Base-by-base conservation (phyloP, 1,140 invertebrate species). In the Rhopalosiphum maidis region DNA sequence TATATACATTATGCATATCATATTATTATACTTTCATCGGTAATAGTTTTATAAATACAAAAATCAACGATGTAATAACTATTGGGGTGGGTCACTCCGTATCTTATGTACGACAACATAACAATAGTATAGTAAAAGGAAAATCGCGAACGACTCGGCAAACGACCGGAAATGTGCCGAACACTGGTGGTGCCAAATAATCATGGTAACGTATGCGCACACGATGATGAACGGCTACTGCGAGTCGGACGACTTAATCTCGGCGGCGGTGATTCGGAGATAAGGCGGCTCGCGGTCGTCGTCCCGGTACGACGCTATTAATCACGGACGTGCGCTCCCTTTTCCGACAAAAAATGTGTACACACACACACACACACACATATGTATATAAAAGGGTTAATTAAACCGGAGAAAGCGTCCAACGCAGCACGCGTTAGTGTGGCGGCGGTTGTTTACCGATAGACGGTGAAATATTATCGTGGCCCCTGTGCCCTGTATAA, bases 201-300 rank as follows among this genome's bases (percentile, higher is more conserved):
- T 77, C 18, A 37, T 18, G n/a, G 35, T 37, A 21, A n/a, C 15
- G 68, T 18, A 35, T 83, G 35, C 35, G 35, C 35, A 37, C 85
- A 35, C 86, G 86, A n/a, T 88, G 86, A 88, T 46, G 30, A 88
- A 88, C 86, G 46, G 46, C 30, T 48, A 30, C 1, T 6, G 86
- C 48, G 37, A 46, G 43, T 46, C 46, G 43, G 21, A 88, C 30
- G 86, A 88, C 86, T 88, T 48, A 88, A 88, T 88, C 86, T 88
- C 37, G 23, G 82, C 35, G 82, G 82, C 8, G 30, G 85, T 18
- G 85, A 46, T 88, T 48, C 30, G 46, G 86, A 88, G 86, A 88
- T 88, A 88, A 88, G 86, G 86, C 43, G 85, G 37, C 41, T 41
- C 83, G 37, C 23, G 60, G 60, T 77, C 60, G 83, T 9, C 41